Evolutionary conservation across 2,888 invertebrate species (phyloP).

Genomic region (Tetropium fuscum): DNA sequence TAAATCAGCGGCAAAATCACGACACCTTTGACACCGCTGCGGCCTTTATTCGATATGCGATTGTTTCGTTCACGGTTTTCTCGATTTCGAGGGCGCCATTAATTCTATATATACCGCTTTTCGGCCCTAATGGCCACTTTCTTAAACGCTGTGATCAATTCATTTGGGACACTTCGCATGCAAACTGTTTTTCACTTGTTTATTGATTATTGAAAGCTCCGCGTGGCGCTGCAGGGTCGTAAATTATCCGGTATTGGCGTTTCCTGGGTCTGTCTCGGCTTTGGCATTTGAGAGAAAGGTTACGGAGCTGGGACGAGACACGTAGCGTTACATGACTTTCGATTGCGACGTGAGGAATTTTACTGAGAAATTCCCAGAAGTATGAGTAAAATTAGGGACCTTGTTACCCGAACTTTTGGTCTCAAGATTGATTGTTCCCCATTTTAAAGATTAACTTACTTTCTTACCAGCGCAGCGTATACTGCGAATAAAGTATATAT

Average conservation of each 20-base stretch:
- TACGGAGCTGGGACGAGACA: neutral
- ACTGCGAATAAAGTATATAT: too few species aligned
- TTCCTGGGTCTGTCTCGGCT: constrained; percentile 16
- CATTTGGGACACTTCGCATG: constrained; percentile 30
- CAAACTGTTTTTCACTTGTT: constrained; percentile 35
- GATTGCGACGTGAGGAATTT: neutral
- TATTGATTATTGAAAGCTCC: constrained; percentile 40
- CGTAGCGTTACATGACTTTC: neutral
- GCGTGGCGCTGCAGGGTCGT: constrained; percentile 14
- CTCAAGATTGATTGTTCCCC: too few species aligned
- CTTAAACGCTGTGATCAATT: constrained; percentile 33
- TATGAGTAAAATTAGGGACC: neutral
- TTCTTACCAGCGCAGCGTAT: too few species aligned
- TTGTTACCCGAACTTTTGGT: too few species aligned
- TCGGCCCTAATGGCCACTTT: constrained; percentile 34
- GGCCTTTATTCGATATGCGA: constrained; percentile 37
- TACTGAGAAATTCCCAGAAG: neutral
- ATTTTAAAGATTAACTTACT: too few species aligned
- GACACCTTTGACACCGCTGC: constrained; percentile 34
- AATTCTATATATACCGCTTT: constrained; percentile 25
- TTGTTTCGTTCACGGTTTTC: constrained; percentile 36
- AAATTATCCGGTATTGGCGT: constrained; percentile 27
- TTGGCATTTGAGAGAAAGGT: constrained; percentile 25
- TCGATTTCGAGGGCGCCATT: constrained; percentile 35
- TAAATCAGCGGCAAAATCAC: constrained; percentile 38